Conservation (phyloP, 2,797 vertebrate genomes). For the Microhierax caerulescens region DNA sequence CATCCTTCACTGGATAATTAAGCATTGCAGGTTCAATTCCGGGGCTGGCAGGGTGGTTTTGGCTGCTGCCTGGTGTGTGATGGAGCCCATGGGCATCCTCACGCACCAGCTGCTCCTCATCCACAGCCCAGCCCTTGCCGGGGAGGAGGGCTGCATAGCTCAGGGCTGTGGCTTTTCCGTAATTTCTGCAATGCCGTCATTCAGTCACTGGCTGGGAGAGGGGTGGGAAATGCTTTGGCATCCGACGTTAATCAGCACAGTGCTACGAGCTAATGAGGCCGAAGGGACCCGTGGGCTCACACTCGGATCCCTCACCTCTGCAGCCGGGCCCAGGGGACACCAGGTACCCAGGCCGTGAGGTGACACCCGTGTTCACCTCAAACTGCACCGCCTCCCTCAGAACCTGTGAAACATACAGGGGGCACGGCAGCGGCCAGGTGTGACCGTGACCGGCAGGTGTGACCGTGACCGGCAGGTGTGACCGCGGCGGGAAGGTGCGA, state of each 20-base stretch:
- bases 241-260: not conserved
- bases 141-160: not conserved
- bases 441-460: no score
- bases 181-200: not conserved
- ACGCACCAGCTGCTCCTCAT: not conserved
- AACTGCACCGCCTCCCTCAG: no score
- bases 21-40: not conserved
- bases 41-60: not conserved
- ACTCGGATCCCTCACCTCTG: not conserved
- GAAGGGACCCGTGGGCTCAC: fast-evolving
- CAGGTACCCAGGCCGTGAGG: not conserved
- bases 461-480: no score
- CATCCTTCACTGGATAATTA: not conserved
- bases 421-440: no score
- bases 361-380: no score
- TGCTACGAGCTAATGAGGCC: not conserved
- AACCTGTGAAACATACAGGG: no score
- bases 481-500: no score
- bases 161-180: fast-evolving
- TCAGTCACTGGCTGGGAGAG: not conserved
- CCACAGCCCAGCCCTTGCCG: not conserved
- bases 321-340: fast-evolving
- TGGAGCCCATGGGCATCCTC: not conserved
- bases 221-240: not conserved
- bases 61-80: fast-evolving